Evolutionary conservation across 2,888 invertebrate species (phyloP).

Genomic region (Rhingia campestris): DNA sequence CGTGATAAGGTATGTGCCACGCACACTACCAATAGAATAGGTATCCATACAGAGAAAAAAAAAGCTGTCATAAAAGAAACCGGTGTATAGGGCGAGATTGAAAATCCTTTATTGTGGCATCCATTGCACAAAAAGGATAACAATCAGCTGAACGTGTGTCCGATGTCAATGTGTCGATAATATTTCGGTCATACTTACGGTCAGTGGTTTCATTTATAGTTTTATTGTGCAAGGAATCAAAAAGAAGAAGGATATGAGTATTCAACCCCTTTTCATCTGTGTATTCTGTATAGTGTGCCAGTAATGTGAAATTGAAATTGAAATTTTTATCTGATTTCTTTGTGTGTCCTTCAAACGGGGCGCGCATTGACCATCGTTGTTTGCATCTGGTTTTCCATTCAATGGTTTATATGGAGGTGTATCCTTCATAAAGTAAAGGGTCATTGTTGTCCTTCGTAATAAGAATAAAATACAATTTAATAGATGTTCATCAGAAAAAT

Average conservation of each 20-base stretch:
- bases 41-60: constrained; percentile 3
- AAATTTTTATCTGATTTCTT: constrained; percentile 71
- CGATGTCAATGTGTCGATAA: constrained; percentile 74
- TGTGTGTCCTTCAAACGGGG: constrained; percentile 30
- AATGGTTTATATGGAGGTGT: constrained; percentile 21
- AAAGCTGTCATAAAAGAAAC: background rate
- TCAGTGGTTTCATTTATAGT: constrained; percentile 72
- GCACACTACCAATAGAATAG: constrained; percentile 5
- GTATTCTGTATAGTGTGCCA: constrained; percentile 62
- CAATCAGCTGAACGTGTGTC: constrained; percentile 71
- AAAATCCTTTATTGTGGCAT: constrained; percentile 54
- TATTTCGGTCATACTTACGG: constrained; percentile 71
- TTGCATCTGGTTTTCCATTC: constrained; percentile 60
- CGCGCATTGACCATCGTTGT: constrained; percentile 38
- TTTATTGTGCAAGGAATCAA: constrained; percentile 63
- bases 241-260: constrained; percentile 14
- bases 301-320: constrained; percentile 71
- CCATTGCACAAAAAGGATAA: constrained; percentile 58
- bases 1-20: constrained; percentile 41
- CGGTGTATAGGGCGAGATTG: constrained; percentile 11
- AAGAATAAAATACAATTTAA: constrained; percentile 62
- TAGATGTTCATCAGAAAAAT: constrained; percentile 33
- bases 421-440: constrained; percentile 7
- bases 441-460: constrained; percentile 1
- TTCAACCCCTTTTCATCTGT: constrained; percentile 10